Base-by-base conservation (phyloP, 2,888 invertebrate genomes). In the Apotomis capreana region DNA sequence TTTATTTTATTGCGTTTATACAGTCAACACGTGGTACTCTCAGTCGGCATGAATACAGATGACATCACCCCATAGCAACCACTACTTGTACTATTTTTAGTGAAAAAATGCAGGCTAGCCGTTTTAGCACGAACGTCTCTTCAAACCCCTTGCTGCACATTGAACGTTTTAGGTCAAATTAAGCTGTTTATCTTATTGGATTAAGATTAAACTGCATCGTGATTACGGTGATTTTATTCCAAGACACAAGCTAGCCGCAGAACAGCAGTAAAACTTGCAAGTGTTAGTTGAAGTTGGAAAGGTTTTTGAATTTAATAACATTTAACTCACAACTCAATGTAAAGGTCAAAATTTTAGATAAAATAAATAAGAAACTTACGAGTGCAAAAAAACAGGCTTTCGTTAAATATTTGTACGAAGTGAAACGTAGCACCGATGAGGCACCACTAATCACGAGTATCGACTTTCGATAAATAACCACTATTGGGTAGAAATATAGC, bases 1-100 rank as follows among this genome's bases (percentile, higher is more conserved):
- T 83, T 79, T 80, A 82, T 79, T 81, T 85, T 85, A 86, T 87
- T 84, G 83, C 80, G 82, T 83, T 80, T 80, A 79, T 82, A 83
- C 81, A 79, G 80, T 80, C 80, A 79, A 85, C 84, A 84, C 81
- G 81, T 85, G 81, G 81, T 84, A 80, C 79, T 77, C 80, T 75
- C 79, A 67, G 71, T 68, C 77, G 78, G 75, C 76, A 84, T 87
- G 84, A 87, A 87, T 87, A 85, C 83, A 81, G 80, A 84, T 81
- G 75, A 77, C 78, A 69, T 71, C 64, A 75, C 75, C 77, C 78
- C 61, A 63, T 57, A 44, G 44, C 54, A 10, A 68, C 59, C 54
- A 36, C 63, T 58, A 54, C 52, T 36, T 71, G 46, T 37, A 75
- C 78, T 72, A 74, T 73, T 76, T 71, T 78, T 81, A 82, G 80